Percentiles rank a stretch among this genome's conserved stretches.
These are phyloP conservation scores for Tetheella fluctuosa DNA, from an alignment of 2,888 invertebrate species.

Conservation along the genomic window DNA sequence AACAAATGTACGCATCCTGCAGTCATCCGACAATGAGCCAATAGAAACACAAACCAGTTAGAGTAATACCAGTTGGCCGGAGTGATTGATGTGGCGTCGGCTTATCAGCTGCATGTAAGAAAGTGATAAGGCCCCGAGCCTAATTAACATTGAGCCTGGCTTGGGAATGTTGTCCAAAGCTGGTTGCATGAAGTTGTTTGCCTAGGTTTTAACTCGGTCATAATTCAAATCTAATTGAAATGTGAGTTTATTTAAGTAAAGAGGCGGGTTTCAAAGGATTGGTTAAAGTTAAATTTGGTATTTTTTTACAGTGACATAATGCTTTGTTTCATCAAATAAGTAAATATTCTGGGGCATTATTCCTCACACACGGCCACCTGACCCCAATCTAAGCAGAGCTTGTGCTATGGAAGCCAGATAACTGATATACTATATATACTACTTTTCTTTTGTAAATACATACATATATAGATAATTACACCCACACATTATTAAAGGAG, in stretches of 20 bases:
- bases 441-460: too few species aligned
- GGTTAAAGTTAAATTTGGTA: too few species aligned
- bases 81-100: conserved; percentile 26
- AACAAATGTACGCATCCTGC: background rate
- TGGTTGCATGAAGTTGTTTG: conserved; percentile 21
- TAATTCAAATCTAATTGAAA: background rate
- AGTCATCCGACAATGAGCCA: background rate
- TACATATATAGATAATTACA: too few species aligned
- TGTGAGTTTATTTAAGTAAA: background rate
- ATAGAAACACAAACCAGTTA: background rate
- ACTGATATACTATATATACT: too few species aligned
- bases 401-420: too few species aligned
- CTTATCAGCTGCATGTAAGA: conserved; percentile 22
- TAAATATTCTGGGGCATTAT: too few species aligned
- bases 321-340: too few species aligned
- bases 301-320: too few species aligned
- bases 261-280: too few species aligned
- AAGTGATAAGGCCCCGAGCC: conserved; percentile 26
- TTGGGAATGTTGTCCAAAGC: conserved; percentile 42
- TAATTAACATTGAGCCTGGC: conserved; percentile 30
- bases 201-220: conserved; percentile 7
- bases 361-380: too few species aligned
- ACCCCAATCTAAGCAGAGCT: too few species aligned
- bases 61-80: conserved; percentile 7
- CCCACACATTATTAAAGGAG: too few species aligned